These are phyloP conservation scores for Mustelus asterias DNA, from an alignment of 2,113 vertebrate genomes.

Conservation along the genomic window DNA sequence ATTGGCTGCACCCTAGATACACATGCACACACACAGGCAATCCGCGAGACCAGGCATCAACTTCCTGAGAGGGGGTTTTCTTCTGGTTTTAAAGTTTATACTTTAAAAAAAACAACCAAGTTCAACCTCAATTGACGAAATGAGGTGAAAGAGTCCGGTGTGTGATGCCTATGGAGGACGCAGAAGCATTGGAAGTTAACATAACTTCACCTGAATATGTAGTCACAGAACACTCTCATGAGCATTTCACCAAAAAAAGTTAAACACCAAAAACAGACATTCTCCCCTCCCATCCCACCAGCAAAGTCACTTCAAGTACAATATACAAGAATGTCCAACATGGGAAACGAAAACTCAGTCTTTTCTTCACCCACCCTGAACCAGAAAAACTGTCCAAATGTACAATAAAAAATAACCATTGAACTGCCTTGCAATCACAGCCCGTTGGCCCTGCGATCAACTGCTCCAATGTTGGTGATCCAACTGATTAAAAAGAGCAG, in stretches of 20 bases:
- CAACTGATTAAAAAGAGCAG: not conserved
- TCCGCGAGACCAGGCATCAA: slow-evolving; percentile 13
- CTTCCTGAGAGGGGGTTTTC: slow-evolving; percentile 23
- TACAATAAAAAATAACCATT: slow-evolving; percentile 4
- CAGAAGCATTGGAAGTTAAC: slow-evolving; percentile 16
- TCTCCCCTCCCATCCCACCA: slow-evolving; percentile 51
- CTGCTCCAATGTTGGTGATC: not conserved
- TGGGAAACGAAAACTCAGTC: not conserved
- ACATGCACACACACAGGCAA: not conserved
- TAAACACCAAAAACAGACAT: slow-evolving; percentile 41
- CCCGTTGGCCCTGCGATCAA: not conserved
- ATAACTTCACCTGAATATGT: slow-evolving; percentile 25
- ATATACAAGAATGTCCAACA: slow-evolving; percentile 38
- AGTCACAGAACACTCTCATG: not conserved
- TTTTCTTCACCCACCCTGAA: not conserved
- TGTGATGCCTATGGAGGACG: not conserved
- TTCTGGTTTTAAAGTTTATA: not conserved
- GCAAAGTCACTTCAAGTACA: slow-evolving; percentile 64
- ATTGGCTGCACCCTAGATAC: not conserved
- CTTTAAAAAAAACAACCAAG: not conserved
- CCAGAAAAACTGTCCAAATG: slow-evolving; percentile 16
- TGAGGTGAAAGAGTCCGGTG: not conserved
- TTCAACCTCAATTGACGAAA: slow-evolving; percentile 1
- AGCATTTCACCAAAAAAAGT: not conserved
- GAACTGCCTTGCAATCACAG: not conserved